Percentiles rank a stretch among this genome's conserved stretches.
Conservation (phyloP, 2,888 invertebrate genomes). For the Agrotis clavis region DNA sequence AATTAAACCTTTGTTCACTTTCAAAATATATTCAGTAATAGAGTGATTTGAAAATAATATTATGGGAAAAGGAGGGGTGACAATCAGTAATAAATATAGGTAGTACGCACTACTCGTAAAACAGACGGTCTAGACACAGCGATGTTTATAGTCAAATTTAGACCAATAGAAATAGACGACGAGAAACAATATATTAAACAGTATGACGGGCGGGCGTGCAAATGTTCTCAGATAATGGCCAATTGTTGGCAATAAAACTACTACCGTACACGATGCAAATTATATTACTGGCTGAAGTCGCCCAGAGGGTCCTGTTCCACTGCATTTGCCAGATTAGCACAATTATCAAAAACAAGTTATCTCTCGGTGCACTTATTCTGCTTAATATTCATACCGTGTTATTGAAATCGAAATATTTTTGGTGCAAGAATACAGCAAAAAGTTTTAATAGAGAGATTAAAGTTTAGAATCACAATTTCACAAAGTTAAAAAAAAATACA, state of each 20-base stretch:
- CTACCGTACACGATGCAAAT: conserved; percentile 82
- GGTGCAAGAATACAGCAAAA: neutral
- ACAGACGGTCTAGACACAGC: conserved; percentile 13
- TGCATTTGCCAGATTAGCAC: conserved; percentile 71
- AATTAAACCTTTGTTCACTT: conserved; percentile 74
- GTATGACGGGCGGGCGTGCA: conserved; percentile 79
- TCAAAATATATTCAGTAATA: conserved; percentile 40
- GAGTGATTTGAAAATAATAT: conserved; percentile 25
- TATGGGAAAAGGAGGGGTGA: conserved; percentile 8
- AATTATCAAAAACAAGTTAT: conserved; percentile 78
- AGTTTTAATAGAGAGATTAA: conserved; percentile 5
- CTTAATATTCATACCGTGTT: conserved; percentile 23
- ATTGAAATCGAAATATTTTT: conserved; percentile 3
- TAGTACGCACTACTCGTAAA: neutral
- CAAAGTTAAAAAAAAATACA: neutral
- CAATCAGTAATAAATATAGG: conserved; percentile 22
- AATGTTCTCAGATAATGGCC: conserved; percentile 80
- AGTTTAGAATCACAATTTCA: neutral
- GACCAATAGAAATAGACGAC: conserved; percentile 59
- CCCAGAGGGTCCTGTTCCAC: conserved; percentile 72
- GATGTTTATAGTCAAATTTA: conserved; percentile 43
- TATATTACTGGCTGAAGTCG: conserved; percentile 75
- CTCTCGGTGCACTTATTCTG: conserved; percentile 37
- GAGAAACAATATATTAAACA: conserved; percentile 77
- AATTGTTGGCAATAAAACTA: conserved; percentile 85